Conservation (phyloP, 1,140 invertebrate genomes). For the Atta colombica region DNA sequence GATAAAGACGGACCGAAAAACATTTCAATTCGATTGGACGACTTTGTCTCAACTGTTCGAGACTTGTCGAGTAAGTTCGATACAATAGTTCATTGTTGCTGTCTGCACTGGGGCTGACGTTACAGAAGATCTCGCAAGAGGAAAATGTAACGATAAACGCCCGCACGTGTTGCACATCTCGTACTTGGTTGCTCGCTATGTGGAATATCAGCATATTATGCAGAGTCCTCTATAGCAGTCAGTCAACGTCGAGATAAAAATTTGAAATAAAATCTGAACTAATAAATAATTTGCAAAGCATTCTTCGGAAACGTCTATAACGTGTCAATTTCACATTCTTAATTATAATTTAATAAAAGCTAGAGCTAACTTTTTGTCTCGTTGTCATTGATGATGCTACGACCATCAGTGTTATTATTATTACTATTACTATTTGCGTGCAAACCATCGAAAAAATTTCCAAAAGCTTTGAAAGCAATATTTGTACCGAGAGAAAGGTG, state of each 20-base stretch:
- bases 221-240: slow-evolving; percentile 84
- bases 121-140: slow-evolving; percentile 22
- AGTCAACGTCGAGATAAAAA: slow-evolving; percentile 78
- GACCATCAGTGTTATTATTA: slow-evolving; percentile 77
- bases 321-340: slow-evolving; percentile 5
- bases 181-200: slow-evolving; percentile 64
- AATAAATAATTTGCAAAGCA: slow-evolving; percentile 52
- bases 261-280: slow-evolving; percentile 63
- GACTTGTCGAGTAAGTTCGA: slow-evolving; percentile 19
- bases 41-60: slow-evolving; percentile 22
- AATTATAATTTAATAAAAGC: slow-evolving; percentile 36
- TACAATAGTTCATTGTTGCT: slow-evolving; percentile 52
- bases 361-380: slow-evolving; percentile 37
- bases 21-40: background rate
- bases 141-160: slow-evolving; percentile 42
- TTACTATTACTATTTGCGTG: slow-evolving; percentile 80
- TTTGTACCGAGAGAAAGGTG: slow-evolving; percentile 81
- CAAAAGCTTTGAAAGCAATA: slow-evolving; percentile 78
- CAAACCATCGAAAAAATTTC: slow-evolving; percentile 80
- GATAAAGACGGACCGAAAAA: slow-evolving; percentile 8
- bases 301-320: slow-evolving; percentile 57
- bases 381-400: slow-evolving; percentile 71
- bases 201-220: slow-evolving; percentile 77
- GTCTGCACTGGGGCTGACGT: slow-evolving; percentile 42
- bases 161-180: slow-evolving; percentile 29